Percentiles rank a stretch among this genome's conserved stretches.
These are phyloP conservation scores for Blomia tropicalis DNA, from an alignment of 2,888 invertebrate species.

Conservation along the genomic window DNA sequence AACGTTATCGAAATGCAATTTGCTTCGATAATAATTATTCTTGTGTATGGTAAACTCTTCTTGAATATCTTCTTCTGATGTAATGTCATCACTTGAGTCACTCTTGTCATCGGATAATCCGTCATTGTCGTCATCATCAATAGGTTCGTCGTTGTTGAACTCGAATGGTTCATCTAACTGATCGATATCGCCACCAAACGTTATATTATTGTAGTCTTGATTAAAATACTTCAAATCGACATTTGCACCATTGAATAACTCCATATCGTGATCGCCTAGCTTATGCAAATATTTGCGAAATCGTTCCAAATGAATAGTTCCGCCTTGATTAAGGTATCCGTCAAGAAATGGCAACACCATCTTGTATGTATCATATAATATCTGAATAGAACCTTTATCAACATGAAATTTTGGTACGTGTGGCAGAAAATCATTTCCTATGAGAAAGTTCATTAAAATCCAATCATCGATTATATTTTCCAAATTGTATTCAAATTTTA, in stretches of 20 bases:
- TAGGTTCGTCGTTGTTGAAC: background rate
- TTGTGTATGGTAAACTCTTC: slow-evolving; percentile 69
- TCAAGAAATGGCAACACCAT: slow-evolving; percentile 64
- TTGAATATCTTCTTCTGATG: slow-evolving; percentile 18
- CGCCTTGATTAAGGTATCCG: slow-evolving; percentile 84
- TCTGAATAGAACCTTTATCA: slow-evolving; percentile 65
- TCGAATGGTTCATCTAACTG: slow-evolving; percentile 22
- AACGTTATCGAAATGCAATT: slow-evolving; percentile 62
- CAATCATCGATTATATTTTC: slow-evolving; percentile 92
- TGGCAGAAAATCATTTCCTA: slow-evolving; percentile 96
- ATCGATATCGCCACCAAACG: slow-evolving; percentile 16
- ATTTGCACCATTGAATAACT: slow-evolving; percentile 33
- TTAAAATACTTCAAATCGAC: slow-evolving; percentile 64
- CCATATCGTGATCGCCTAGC: slow-evolving; percentile 33
- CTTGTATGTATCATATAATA: slow-evolving; percentile 73
- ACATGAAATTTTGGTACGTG: slow-evolving; percentile 89
- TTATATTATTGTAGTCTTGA: slow-evolving; percentile 46
- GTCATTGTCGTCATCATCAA: background rate
- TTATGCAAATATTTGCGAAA: slow-evolving; percentile 56
- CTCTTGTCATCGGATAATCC: slow-evolving; percentile 29
- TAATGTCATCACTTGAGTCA: slow-evolving; percentile 36
- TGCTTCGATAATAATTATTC: slow-evolving; percentile 75
- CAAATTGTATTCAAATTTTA: slow-evolving; percentile 61
- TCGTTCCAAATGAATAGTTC: slow-evolving; percentile 59
- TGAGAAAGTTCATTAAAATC: slow-evolving; percentile 89